Conservation (phyloP, 2,113 vertebrate genomes). For the Salvelinus alpinus region DNA sequence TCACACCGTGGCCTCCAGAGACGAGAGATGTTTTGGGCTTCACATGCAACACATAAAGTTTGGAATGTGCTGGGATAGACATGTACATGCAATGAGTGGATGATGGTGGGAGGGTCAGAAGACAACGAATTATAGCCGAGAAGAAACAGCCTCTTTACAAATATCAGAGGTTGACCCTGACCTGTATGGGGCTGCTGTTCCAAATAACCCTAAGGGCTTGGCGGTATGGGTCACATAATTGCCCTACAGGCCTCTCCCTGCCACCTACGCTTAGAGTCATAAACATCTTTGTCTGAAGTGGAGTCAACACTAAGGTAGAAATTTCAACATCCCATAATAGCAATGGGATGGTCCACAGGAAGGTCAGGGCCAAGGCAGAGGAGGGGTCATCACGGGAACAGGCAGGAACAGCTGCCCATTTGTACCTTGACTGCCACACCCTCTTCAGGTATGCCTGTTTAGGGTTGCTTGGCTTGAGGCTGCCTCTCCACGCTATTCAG, state of each 20-base stretch:
- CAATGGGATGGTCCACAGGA: neutral
- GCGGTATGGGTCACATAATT: neutral
- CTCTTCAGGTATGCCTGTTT: rapidly evolving
- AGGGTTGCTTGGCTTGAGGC: conserved; percentile 17
- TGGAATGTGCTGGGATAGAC: conserved; percentile 66
- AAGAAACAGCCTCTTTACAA: conserved; percentile 14
- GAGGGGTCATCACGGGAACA: too few species aligned
- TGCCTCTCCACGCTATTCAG: conserved; percentile 14
- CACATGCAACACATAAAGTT: conserved; percentile 46
- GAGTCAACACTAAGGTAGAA: neutral
- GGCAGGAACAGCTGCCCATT: neutral
- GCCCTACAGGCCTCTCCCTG: conserved; percentile 23
- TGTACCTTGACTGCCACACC: neutral
- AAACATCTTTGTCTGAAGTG: neutral
- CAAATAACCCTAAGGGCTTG: neutral
- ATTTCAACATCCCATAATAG: neutral
- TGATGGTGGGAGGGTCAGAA: conserved; percentile 24
- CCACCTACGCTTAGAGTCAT: neutral
- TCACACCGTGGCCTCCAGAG: conserved; percentile 38
- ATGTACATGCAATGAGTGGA: conserved; percentile 44
- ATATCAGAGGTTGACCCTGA: neutral
- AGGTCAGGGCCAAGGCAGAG: too few species aligned
- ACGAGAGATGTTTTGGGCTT: conserved; percentile 44
- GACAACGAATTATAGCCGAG: conserved; percentile 33
- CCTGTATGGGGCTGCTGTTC: neutral